Evolutionary conservation across 2,888 invertebrate species (phyloP).

Genomic region (Omphaloscelis lunosa): DNA sequence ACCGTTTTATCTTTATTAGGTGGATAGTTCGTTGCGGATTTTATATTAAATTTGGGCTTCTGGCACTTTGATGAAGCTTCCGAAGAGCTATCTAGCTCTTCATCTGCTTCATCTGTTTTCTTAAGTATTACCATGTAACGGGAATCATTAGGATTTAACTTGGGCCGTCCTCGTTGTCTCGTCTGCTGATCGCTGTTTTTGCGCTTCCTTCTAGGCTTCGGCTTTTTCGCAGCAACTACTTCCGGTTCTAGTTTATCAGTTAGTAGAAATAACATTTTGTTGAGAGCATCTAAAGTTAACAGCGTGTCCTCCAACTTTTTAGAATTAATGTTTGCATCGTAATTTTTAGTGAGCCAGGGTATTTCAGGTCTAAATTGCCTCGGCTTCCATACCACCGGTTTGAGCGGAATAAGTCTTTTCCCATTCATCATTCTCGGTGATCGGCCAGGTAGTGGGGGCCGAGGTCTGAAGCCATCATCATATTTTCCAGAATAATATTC

Average conservation of each 20-base stretch:
- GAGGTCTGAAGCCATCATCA: not conserved
- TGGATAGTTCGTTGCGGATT: conserved; percentile 25
- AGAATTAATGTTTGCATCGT: not conserved
- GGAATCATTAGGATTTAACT: not conserved
- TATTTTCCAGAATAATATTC: conserved; percentile 1
- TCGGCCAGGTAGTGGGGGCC: not conserved
- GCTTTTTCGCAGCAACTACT: conserved; percentile 14
- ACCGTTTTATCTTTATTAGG: conserved; percentile 7
- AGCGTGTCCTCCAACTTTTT: conserved; percentile 61
- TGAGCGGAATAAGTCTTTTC: conserved; percentile 14
- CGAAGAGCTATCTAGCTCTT: not conserved
- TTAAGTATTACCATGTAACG: too few species aligned
- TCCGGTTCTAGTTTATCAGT: conserved; percentile 41
- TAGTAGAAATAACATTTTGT: conserved; percentile 80
- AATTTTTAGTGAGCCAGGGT: conserved; percentile 52
- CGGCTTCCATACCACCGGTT: conserved; percentile 42
- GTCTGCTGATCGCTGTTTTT: not conserved
- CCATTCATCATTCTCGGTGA: conserved; percentile 5
- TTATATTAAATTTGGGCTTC: conserved; percentile 46
- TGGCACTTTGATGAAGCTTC: conserved; percentile 16
- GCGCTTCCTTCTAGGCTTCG: conserved; percentile 36
- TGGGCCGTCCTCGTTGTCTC: conserved; percentile 3
- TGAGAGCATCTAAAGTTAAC: conserved; percentile 78
- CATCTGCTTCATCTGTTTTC: conserved; percentile 4
- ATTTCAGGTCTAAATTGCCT: conserved; percentile 31